Evolutionary conservation across 2,113 vertebrate genomes (phyloP).

Genomic region (Embiotoca jacksoni): DNA sequence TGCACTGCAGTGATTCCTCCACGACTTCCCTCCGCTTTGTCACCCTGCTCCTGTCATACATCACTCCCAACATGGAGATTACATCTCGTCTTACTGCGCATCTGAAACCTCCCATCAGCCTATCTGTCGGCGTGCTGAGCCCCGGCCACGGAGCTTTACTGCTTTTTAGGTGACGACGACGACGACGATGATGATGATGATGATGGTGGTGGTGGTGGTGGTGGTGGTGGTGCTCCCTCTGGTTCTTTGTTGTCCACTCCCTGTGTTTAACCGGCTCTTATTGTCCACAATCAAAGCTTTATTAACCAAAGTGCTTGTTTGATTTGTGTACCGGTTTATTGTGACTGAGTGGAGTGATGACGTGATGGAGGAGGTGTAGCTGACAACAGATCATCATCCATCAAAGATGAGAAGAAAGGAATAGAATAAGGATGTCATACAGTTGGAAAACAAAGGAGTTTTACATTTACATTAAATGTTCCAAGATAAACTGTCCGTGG

Average conservation of each 20-base stretch:
- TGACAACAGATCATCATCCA: too few relatives aligned
- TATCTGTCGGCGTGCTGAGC: background rate
- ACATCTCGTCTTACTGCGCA: constrained; percentile 28
- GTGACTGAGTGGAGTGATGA: too few relatives aligned
- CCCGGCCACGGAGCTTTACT: background rate
- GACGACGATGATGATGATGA: background rate
- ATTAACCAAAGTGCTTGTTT: background rate
- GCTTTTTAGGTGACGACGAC: background rate
- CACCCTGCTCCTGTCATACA: constrained; percentile 42
- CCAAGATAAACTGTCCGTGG: too few relatives aligned
- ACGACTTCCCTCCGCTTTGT: constrained; percentile 52
- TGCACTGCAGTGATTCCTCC: constrained; percentile 82
- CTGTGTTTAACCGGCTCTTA: constrained; percentile 12
- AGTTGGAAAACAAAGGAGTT: background rate
- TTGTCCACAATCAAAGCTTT: background rate
- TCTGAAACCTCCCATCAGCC: constrained; percentile 10
- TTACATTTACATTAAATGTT: too few relatives aligned
- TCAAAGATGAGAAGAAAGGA: background rate
- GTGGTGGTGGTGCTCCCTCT: constrained; percentile 8
- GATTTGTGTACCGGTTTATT: background rate
- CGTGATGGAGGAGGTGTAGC: background rate
- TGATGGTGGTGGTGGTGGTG: background rate
- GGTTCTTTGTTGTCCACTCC: constrained; percentile 68
- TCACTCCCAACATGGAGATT: constrained; percentile 24
- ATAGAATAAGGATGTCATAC: too few relatives aligned